These are phyloP conservation scores for Rissa tridactyla DNA, from an alignment of 2,113 vertebrate species.

Conservation along the genomic window DNA sequence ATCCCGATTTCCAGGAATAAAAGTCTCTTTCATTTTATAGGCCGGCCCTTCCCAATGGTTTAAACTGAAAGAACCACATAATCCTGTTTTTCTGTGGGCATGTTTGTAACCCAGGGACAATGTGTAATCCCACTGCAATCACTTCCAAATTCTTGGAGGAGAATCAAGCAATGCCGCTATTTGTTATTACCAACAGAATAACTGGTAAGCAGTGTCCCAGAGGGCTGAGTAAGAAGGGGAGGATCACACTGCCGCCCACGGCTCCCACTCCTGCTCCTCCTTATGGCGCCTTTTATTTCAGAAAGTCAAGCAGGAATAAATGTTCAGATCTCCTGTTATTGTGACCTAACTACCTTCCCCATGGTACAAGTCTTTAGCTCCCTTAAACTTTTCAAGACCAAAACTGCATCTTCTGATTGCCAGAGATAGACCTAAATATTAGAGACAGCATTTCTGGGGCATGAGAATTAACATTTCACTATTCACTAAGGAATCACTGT, in stretches of 20 bases:
- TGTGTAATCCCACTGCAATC: background rate
- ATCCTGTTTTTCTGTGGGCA: constrained; percentile 38
- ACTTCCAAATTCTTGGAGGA: background rate
- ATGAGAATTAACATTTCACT: background rate
- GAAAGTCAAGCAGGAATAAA: background rate
- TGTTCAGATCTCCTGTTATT: background rate
- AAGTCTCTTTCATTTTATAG: background rate
- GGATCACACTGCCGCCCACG: background rate
- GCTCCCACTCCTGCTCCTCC: background rate
- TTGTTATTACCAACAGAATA: background rate
- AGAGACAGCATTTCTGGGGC: background rate
- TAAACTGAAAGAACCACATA: background rate
- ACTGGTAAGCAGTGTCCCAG: background rate
- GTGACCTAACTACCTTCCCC: background rate
- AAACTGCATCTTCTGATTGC: background rate
- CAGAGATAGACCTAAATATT: background rate
- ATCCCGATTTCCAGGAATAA: constrained; percentile 15
- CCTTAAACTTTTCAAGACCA: background rate
- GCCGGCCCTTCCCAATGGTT: background rate
- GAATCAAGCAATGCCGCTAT: background rate
- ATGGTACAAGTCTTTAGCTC: background rate
- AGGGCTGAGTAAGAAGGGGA: background rate
- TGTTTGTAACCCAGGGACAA: background rate
- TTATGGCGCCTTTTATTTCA: background rate
- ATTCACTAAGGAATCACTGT: background rate